phyloP scores from a whole-genome alignment of 2,888 invertebrate genomes.

The Diarsia mendica region DNA sequence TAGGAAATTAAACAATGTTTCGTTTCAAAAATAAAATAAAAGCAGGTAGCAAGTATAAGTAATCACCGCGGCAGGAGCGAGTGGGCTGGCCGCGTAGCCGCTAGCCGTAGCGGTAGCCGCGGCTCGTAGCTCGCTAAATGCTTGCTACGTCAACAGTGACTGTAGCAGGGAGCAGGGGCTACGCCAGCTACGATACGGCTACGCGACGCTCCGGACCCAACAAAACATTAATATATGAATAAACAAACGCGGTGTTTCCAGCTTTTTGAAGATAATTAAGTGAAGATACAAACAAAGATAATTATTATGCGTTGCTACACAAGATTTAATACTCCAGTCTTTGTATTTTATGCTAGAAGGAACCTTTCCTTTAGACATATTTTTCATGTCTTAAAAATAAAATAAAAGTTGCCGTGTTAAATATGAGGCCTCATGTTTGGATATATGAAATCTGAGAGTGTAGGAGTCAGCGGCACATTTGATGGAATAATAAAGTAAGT shows the following conservation, averaged over 20 bases:
- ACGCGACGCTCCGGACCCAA: conserved; percentile 43
- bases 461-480: conserved; percentile 75
- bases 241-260: conserved; percentile 43
- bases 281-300: conserved; percentile 54
- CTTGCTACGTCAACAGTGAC: conserved; percentile 73
- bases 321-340: conserved; percentile 25
- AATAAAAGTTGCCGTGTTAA: conserved; percentile 56
- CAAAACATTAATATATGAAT: conserved; percentile 52
- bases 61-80: conserved; percentile 25
- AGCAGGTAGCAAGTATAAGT: conserved; percentile 18
- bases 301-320: conserved; percentile 28
- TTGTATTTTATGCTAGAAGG: conserved; percentile 33
- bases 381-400: conserved; percentile 25
- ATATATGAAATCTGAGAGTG: conserved; percentile 71
- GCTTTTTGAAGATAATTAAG: conserved; percentile 51
- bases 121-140: conserved; percentile 66
- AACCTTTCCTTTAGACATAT: conserved; percentile 1
- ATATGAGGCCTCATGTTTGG: conserved; percentile 62
- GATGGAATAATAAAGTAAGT: conserved; percentile 84
- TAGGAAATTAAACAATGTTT: conserved; percentile 20
- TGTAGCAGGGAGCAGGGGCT: conserved; percentile 57
- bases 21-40: conserved; percentile 28
- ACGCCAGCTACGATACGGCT: conserved; percentile 48
- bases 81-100: conserved; percentile 33
- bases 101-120: conserved; percentile 43